Evolutionary conservation across 2,113 vertebrate species (phyloP).

Genomic region (Neodon shergylaensis): DNA sequence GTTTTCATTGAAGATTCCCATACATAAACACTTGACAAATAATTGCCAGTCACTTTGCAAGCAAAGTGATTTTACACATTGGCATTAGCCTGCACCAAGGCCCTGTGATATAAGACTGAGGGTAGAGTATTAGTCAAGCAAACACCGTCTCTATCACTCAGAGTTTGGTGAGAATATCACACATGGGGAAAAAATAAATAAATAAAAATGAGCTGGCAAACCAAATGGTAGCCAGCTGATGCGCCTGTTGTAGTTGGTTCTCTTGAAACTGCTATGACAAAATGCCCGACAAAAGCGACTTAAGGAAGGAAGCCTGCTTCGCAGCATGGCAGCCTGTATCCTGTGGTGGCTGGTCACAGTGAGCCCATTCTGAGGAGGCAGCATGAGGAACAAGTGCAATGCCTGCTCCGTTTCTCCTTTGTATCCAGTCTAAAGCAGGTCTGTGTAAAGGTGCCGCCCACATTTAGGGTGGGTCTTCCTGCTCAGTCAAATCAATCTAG

Average conservation of each 20-base stretch:
- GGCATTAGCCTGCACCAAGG: not conserved
- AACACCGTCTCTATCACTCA: not conserved
- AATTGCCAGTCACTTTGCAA: not conserved
- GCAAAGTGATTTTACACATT: conserved; percentile 1
- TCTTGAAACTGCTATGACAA: not conserved
- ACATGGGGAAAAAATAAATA: not conserved
- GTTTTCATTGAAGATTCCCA: not conserved
- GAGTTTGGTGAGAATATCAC: not conserved
- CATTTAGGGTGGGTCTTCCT: not conserved
- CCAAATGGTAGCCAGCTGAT: not conserved
- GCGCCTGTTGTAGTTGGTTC: not conserved
- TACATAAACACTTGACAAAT: conserved; percentile 10
- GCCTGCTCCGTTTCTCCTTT: not conserved
- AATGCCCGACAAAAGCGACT: not conserved
- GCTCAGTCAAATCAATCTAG: not conserved
- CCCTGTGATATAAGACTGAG: conserved; percentile 14
- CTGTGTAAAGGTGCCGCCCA: not conserved
- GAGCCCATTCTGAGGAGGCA: not conserved
- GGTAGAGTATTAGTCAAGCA: conserved; percentile 32
- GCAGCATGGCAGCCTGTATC: not conserved
- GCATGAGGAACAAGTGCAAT: not conserved
- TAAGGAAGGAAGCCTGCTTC: not conserved
- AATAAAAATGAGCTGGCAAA: not conserved
- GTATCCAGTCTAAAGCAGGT: too few species aligned
- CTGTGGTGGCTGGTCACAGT: not conserved